Evolutionary conservation across 2,888 invertebrate species (phyloP).

Genomic region (Punctoribates punctum): DNA sequence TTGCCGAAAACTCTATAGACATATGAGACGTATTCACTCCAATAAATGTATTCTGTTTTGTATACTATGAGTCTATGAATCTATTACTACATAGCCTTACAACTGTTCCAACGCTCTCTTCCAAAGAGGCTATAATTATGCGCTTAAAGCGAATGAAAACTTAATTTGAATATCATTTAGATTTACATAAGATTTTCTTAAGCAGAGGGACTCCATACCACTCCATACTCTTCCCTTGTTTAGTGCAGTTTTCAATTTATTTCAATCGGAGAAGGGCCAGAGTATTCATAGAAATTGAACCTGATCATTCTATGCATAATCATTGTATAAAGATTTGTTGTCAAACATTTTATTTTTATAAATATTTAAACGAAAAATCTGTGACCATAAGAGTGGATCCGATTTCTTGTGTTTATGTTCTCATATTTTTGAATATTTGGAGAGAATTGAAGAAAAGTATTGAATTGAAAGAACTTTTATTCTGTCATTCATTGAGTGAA

Average conservation of each 20-base stretch:
- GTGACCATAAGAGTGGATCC: neutral
- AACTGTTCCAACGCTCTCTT: neutral
- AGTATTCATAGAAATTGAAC: too few relatives aligned
- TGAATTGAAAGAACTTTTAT: too few relatives aligned
- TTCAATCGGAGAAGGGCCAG: too few relatives aligned
- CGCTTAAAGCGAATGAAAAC: neutral
- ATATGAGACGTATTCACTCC: slow-evolving; percentile 20
- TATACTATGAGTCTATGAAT: neutral
- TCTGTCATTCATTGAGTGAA: too few relatives aligned
- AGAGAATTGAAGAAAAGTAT: neutral
- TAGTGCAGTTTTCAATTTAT: too few relatives aligned
- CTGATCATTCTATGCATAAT: too few relatives aligned
- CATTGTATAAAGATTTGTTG: too few relatives aligned
- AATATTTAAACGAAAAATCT: neutral
- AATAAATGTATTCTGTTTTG: neutral
- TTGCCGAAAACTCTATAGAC: neutral
- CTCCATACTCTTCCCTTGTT: too few relatives aligned
- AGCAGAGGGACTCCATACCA: too few relatives aligned
- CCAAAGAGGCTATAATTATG: slow-evolving; percentile 27
- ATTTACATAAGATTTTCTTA: too few relatives aligned
- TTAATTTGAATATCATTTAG: neutral
- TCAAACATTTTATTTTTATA: too few relatives aligned
- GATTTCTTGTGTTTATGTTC: neutral
- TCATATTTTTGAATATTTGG: neutral
- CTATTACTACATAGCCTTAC: too few relatives aligned